Evolutionary conservation across 2,888 invertebrate species (phyloP), one percentile per base, ranked within the genome.

Genomic region (Mesorhabditis spiculigera): DNA sequence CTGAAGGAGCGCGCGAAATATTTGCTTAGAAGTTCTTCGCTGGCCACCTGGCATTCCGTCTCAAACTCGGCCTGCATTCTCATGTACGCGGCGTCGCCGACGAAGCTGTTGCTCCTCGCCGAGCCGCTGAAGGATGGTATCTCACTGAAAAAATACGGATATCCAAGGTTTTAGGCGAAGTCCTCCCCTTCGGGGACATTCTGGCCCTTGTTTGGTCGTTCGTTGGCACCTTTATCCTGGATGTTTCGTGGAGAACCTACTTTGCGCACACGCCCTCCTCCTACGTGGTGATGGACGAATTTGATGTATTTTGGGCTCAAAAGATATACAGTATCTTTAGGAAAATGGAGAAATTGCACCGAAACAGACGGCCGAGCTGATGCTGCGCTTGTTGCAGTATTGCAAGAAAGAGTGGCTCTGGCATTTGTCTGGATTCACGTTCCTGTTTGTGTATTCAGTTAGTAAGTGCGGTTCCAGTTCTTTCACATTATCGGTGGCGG

Each of bases 341-440:
- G 50, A 70, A 62, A 69, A 73, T 5, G 75, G 68, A 5, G 74
- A 75, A 10, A 68, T 72, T 43, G 71, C 69, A 13, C 78, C 80
- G 4, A 75, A 75, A 28, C 75, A 81, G 45, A 82, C 82, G 1
- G 78, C 79, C 68, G 79, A 82, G 44, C 71, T 83, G 10, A 78
- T 85, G 63, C 74, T 84, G 68, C 76, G 85, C 5, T 76, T 85
- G 13, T 67, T 85, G n/a, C 81, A 84, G 68, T 85, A 85, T 72
- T 84, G 84, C 65, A 75, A 77, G 43, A 68, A 76, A 64, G 85
- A 85, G 71, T 85, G 85, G 85, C 58, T 85, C 16, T 84, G 83
- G 85, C 85, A 85, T 70, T 69, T 82, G 66, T 81, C 82, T 44
- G 85, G 85, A 5, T 85, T 85, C 76, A 80, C 81, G 5, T 85